These are phyloP conservation scores for Cetoscarus ocellatus DNA, from an alignment of 2,797 vertebrate species.

Conservation along the genomic window DNA sequence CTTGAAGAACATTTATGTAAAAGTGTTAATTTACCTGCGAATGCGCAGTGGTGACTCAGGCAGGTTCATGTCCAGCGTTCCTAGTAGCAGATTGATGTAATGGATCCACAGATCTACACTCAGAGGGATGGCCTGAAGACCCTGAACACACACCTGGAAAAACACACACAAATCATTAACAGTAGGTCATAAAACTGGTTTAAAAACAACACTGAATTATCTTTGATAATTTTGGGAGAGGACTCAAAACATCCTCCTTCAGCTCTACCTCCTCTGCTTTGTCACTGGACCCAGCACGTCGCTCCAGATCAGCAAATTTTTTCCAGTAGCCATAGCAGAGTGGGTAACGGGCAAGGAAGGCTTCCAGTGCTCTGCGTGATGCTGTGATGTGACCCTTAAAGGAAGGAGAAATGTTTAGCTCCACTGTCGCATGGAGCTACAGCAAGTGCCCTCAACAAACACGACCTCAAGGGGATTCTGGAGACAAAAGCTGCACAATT, in stretches of 20 bases:
- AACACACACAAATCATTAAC: background rate
- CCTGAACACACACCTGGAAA: constrained; percentile 86
- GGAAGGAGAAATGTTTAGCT: background rate
- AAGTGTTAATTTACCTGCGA: constrained; percentile 75
- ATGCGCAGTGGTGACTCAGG: constrained; percentile 84
- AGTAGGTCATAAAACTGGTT: background rate
- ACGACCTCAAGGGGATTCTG: background rate
- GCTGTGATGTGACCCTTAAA: constrained; percentile 83
- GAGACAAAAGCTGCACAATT: background rate
- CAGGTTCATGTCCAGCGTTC: constrained; percentile 87
- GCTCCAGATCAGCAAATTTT: constrained; percentile 89
- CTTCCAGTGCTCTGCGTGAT: constrained; percentile 83
- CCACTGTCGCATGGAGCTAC: background rate
- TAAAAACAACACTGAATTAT: background rate
- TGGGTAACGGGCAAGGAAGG: constrained; percentile 87
- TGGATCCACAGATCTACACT: constrained; percentile 92
- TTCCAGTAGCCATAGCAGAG: constrained; percentile 94
- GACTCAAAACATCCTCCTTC: background rate
- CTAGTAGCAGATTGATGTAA: constrained; percentile 88
- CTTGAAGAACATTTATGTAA: background rate
- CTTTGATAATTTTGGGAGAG: background rate
- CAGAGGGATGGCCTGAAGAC: constrained; percentile 87
- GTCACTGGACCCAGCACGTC: constrained; percentile 76
- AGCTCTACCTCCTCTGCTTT: constrained; percentile 86
- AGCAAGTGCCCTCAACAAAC: background rate